Evolutionary conservation across 2,797 vertebrate species (phyloP), one percentile per base, ranked within the genome.

Genomic region (Varecia variegata): DNA sequence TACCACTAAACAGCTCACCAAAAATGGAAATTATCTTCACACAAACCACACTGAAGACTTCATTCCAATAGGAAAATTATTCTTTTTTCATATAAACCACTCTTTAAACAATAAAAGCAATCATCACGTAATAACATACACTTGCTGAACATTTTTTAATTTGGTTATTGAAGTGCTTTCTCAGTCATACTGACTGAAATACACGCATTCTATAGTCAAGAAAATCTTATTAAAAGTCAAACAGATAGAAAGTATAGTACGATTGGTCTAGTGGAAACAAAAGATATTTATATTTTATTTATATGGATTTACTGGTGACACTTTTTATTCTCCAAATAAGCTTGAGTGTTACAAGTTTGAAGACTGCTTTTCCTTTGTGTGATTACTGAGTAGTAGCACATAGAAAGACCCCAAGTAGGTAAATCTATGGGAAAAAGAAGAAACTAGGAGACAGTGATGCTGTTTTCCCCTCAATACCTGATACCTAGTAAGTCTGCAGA

Each of bases 11-110:
- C 9, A 86, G 45, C 65, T 95, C 81, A 90, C 88, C 87, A n/a
- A 87, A 97, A 92, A 97, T 95, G 96, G 93, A 93, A 97, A 95
- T 96, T 81, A 86, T 93, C 73, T 38, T 89, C 86, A 94, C 40
- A 88, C 76, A 95, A 95, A 96, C 92, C 96, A 90, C 74, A 86
- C 56, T 43, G 84, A 90, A 83, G 20, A 74, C 27, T 93, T 95
- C 70, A 92, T 92, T 97, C 94, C 92, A 92, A 80, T 45, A 94
- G 60, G 95, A 56, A 94, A 94, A 88, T 89, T 76, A 93, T 88
- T 96, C 32, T 90, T 76, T 95, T 96, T 94, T 96, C 67, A 71
- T 68, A 88, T 89, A 96, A 96, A 85, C 83, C n/a, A 60, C 67
- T 82, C 71, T 93, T 94, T 86, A 84, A 96, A 86, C 90, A 94